These are phyloP conservation scores for Mus spicilegus DNA, from an alignment of 2,113 vertebrate species.

Conservation along the genomic window DNA sequence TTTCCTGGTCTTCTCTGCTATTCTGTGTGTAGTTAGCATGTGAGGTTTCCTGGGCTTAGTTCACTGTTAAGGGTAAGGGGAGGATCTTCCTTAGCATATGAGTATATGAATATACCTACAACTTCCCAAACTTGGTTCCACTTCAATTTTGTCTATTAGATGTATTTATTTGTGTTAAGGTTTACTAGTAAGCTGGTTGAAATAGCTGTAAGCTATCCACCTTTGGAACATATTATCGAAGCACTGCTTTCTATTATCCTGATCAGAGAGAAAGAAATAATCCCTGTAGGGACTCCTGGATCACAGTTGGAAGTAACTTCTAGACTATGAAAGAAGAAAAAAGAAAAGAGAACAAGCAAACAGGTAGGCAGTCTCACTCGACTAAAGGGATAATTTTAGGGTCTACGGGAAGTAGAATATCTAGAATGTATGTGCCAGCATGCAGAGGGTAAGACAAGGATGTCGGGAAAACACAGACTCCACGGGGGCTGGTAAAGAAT, in stretches of 20 bases:
- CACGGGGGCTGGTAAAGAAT: background rate
- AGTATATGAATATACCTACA: background rate
- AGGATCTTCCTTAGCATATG: background rate
- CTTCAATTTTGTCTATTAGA: background rate
- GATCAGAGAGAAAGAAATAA: slow-evolving; percentile 5
- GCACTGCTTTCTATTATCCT: background rate
- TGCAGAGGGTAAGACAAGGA: background rate
- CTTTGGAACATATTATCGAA: background rate
- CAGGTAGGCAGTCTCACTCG: background rate
- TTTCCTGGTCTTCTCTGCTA: background rate
- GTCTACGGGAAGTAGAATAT: background rate
- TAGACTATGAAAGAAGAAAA: background rate
- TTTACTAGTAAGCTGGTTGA: slow-evolving; percentile 9
- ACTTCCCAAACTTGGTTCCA: background rate
- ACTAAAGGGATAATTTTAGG: background rate
- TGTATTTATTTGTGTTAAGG: background rate
- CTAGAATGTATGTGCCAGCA: background rate
- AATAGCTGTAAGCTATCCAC: background rate
- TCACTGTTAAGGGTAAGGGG: background rate
- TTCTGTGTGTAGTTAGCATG: slow-evolving; percentile 19
- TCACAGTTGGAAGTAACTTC: background rate
- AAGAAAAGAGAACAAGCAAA: background rate
- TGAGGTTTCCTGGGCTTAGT: background rate
- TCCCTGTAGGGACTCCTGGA: background rate
- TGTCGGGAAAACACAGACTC: background rate